These are phyloP conservation scores for Platorchestia sp. DNA, from an alignment of 1,140 invertebrate species.

Conservation along the genomic window DNA sequence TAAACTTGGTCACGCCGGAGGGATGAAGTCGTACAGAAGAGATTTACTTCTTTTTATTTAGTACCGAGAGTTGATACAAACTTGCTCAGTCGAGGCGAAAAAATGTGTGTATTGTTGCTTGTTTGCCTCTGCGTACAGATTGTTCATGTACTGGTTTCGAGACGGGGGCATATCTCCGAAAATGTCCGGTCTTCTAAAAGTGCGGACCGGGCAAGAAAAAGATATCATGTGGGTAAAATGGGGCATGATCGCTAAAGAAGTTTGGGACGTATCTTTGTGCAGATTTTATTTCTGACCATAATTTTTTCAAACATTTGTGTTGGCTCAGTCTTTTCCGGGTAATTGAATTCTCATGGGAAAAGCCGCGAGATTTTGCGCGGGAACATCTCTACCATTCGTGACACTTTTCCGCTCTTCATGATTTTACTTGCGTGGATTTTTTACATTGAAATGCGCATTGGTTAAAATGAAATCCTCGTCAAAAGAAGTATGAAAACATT, in stretches of 20 bases:
- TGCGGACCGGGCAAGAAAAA: not conserved
- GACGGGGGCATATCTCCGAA: not conserved
- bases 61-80: not conserved
- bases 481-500: not conserved
- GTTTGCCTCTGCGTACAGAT: not conserved
- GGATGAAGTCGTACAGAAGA: conserved; percentile 41
- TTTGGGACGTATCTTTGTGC: not conserved
- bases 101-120: not conserved
- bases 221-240: not conserved
- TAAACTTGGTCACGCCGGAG: not conserved
- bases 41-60: conserved; percentile 29
- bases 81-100: not conserved
- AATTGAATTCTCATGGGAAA: not conserved
- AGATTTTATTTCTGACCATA: not conserved
- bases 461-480: not conserved
- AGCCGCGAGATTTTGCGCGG: not conserved
- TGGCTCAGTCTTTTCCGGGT: not conserved
- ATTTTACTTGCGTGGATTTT: not conserved
- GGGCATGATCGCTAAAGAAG: not conserved
- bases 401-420: not conserved
- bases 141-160: not conserved
- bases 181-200: not conserved
- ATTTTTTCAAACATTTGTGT: not conserved
- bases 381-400: not conserved
- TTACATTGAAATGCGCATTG: not conserved